Conservation (phyloP, 2,888 invertebrate species). For the Norana najaformis region DNA sequence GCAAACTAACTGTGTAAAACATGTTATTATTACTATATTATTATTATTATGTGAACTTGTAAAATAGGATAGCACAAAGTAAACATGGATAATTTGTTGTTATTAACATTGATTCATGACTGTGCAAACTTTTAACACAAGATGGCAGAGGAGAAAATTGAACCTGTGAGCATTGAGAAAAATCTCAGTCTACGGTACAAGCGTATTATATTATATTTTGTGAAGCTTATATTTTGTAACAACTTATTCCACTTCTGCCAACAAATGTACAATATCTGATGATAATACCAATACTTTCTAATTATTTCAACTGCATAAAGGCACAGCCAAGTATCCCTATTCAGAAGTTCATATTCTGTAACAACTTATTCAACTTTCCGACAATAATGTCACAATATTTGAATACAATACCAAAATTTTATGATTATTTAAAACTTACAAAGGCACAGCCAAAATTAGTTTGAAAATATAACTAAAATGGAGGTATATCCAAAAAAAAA, state of each 20-base stretch:
- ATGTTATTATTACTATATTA: neutral
- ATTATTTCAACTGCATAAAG: neutral
- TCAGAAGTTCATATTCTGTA: neutral
- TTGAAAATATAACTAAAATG: neutral
- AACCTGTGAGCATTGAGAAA: too few species aligned
- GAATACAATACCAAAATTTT: neutral
- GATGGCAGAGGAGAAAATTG: too few species aligned
- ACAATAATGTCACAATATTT: too few species aligned
- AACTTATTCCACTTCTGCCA: neutral
- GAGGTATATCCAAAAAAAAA: neutral
- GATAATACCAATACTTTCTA: neutral
- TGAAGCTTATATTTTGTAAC: neutral
- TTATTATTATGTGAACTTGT: neutral
- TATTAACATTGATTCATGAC: neutral
- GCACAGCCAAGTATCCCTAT: neutral
- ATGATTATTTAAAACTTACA: neutral
- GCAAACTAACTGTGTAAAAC: neutral
- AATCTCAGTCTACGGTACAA: too few species aligned
- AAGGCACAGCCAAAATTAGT: neutral
- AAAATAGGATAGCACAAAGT: neutral
- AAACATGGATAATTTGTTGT: neutral
- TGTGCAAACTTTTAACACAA: neutral
- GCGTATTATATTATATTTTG: neutral
- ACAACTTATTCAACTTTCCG: neutral
- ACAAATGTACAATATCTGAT: neutral